A percentile compares a stretch with the other conserved stretches of the same genome.
Evolutionary conservation across 2,113 vertebrate genomes (phyloP).

Genomic region (Cyanoramphus novaezelandiae): DNA sequence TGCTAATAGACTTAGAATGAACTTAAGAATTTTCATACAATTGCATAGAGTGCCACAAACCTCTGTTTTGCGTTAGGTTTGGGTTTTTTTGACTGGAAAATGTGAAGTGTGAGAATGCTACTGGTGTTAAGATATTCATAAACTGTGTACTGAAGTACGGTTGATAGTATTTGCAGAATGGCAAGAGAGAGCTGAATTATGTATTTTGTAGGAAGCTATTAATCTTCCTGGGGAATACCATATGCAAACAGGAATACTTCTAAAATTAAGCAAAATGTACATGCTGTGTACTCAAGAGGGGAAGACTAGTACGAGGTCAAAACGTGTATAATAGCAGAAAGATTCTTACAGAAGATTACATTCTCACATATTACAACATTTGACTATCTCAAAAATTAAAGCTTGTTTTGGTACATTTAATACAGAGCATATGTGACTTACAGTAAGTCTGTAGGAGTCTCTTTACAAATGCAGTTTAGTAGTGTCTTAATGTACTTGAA

Average conservation of each 20-base stretch:
- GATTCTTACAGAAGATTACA: slow-evolving; percentile 1
- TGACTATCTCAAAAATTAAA: slow-evolving; percentile 23
- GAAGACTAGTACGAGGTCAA: neutral
- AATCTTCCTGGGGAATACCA: slow-evolving; percentile 8
- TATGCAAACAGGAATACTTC: slow-evolving; percentile 6
- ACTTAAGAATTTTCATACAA: neutral
- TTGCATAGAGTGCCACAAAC: neutral
- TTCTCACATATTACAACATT: neutral
- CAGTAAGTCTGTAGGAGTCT: neutral
- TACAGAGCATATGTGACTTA: neutral
- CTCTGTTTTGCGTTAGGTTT: neutral
- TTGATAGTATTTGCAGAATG: neutral
- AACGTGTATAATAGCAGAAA: neutral
- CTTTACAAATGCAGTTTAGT: neutral
- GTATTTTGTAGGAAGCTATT: slow-evolving; percentile 29
- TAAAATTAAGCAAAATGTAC: slow-evolving; percentile 8
- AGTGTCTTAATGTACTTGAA: neutral
- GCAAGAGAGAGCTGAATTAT: slow-evolving; percentile 8
- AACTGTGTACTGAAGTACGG: neutral
- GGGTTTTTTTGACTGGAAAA: neutral
- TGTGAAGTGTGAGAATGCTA: neutral
- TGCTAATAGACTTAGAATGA: neutral
- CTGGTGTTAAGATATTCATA: neutral
- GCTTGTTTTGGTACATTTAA: slow-evolving; percentile 22
- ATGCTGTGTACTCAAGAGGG: neutral